Conservation (phyloP, 2,888 invertebrate genomes). For the Drosophila dives region DNA sequence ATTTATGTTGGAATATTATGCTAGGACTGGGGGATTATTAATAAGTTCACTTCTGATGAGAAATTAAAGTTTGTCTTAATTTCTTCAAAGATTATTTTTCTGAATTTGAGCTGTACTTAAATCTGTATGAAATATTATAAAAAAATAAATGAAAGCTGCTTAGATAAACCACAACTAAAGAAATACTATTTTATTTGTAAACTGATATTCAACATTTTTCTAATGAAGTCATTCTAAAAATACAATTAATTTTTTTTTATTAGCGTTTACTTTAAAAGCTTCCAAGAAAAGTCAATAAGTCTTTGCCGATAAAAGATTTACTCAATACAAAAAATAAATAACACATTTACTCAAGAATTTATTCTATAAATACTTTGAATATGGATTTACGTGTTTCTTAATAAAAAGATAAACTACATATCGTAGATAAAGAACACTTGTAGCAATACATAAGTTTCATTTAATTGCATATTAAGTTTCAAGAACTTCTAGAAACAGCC, state of each 20-base stretch:
- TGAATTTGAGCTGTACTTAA: background rate
- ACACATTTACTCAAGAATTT: background rate
- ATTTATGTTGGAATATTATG: background rate
- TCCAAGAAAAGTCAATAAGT: background rate
- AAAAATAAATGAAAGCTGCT: background rate
- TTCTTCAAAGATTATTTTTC: too few relatives aligned
- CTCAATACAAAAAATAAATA: background rate
- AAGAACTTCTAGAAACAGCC: background rate
- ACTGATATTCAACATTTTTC: background rate
- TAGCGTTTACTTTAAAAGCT: background rate
- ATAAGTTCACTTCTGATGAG: background rate
- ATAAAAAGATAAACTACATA: background rate
- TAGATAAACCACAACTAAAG: background rate
- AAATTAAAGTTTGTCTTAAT: background rate
- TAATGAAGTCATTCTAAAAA: background rate
- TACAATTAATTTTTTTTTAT: background rate
- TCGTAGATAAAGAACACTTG: background rate
- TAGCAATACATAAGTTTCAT: background rate
- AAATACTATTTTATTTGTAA: background rate
- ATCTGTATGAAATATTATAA: background rate
- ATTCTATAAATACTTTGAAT: background rate
- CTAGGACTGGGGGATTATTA: background rate
- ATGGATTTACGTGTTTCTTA: background rate
- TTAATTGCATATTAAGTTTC: background rate
- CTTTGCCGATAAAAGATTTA: background rate